Evolutionary conservation across 2,888 invertebrate species (phyloP).

Genomic region (Venusia cambrica): DNA sequence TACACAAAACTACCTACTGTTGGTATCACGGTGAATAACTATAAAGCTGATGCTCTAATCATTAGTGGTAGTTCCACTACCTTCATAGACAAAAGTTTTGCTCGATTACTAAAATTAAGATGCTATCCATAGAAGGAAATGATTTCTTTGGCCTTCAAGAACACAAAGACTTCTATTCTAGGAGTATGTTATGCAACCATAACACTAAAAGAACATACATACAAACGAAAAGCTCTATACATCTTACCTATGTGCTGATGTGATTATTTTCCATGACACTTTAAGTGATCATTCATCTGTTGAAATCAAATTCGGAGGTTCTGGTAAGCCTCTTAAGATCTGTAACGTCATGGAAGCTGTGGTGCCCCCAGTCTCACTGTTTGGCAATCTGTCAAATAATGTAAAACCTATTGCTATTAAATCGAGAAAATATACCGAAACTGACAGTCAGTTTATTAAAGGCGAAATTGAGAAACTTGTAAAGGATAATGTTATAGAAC

Average conservation of each 20-base stretch:
- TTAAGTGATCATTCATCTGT: no score
- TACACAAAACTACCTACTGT: no score
- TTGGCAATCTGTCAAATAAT: neutral
- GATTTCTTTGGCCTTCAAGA: neutral
- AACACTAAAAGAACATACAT: neutral
- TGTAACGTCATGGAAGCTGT: no score
- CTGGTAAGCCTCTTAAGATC: no score
- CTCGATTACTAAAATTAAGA: no score
- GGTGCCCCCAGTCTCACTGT: neutral
- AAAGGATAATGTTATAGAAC: neutral
- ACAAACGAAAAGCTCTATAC: neutral
- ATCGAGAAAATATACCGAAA: no score
- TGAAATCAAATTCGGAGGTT: no score
- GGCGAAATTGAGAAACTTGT: neutral
- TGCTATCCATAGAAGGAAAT: neutral
- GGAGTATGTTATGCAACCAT: neutral
- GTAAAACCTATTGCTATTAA: neutral
- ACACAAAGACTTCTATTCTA: neutral
- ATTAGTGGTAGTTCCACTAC: no score
- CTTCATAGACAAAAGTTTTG: no score
- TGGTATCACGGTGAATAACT: no score
- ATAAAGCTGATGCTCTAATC: no score
- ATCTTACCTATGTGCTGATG: neutral
- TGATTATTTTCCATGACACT: neutral
- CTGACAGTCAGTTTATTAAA: neutral